Conservation (phyloP, 2,113 vertebrate species). For the Salvator merianae region DNA sequence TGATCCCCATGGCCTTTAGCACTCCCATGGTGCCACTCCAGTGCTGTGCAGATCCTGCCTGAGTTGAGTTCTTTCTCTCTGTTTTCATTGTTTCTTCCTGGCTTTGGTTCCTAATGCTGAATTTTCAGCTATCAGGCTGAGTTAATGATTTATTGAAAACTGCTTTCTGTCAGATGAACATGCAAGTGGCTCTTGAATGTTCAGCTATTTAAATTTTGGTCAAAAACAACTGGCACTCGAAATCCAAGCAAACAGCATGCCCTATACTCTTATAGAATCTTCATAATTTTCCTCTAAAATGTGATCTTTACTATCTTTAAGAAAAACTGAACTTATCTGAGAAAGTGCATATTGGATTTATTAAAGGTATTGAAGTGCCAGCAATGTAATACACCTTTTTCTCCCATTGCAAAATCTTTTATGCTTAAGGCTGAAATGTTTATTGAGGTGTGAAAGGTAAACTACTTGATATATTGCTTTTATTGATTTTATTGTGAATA, state of each 20-base stretch:
- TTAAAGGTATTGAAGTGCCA: background rate
- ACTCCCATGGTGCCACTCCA: too few relatives aligned
- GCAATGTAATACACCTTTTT: background rate
- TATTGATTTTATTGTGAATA: slow-evolving; percentile 48
- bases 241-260: background rate
- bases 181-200: too few relatives aligned
- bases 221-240: background rate
- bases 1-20: too few relatives aligned
- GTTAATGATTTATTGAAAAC: too few relatives aligned
- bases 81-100: too few relatives aligned
- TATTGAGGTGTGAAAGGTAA: slow-evolving; percentile 49
- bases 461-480: slow-evolving; percentile 30
- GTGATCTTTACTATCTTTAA: slow-evolving; percentile 2
- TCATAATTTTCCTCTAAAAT: background rate
- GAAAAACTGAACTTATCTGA: background rate
- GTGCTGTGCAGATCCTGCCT: too few relatives aligned
- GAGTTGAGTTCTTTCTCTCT: too few relatives aligned
- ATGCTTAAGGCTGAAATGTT: background rate
- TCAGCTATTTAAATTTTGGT: background rate
- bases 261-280: background rate
- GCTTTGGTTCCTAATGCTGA: too few relatives aligned
- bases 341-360: background rate
- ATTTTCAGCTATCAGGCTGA: too few relatives aligned
- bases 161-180: too few relatives aligned
- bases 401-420: background rate